Conservation (phyloP, 2,797 vertebrate species). For the Rhinichthys osculus region DNA sequence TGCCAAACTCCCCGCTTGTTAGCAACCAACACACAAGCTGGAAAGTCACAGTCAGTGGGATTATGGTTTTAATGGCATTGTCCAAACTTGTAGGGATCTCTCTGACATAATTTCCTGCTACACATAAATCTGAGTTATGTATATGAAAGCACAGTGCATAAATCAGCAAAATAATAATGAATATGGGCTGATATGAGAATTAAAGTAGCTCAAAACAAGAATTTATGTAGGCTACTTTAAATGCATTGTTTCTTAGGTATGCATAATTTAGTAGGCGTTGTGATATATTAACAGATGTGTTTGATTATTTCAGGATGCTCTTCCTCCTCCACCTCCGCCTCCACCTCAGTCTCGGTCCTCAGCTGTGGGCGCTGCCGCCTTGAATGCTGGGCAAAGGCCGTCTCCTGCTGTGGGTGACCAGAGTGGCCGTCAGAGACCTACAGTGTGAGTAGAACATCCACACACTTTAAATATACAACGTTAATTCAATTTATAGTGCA, state of each 20-base stretch:
- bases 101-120: slow-evolving; percentile 22
- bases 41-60: slow-evolving; percentile 34
- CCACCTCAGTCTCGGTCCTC: slow-evolving; percentile 89
- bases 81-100: slow-evolving; percentile 17
- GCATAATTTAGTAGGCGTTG: neutral
- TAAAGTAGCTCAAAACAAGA: neutral
- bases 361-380: slow-evolving; percentile 77
- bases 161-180: neutral
- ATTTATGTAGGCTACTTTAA: neutral
- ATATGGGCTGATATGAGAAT: neutral
- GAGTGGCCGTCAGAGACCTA: slow-evolving; percentile 89
- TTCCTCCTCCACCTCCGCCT: slow-evolving; percentile 92
- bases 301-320: slow-evolving; percentile 80
- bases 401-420: slow-evolving; percentile 84
- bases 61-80: slow-evolving; percentile 10
- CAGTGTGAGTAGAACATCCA: slow-evolving; percentile 86
- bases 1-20: slow-evolving; percentile 64
- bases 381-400: slow-evolving; percentile 84
- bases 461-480: neutral
- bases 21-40: slow-evolving; percentile 76
- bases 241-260: neutral
- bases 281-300: slow-evolving; percentile 1
- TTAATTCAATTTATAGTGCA: neutral
- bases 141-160: neutral
- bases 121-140: neutral